A percentile compares a stretch with the other conserved stretches of the same genome.
Conservation (phyloP, 2,113 vertebrate genomes). For the Miniopterus natalensis region DNA sequence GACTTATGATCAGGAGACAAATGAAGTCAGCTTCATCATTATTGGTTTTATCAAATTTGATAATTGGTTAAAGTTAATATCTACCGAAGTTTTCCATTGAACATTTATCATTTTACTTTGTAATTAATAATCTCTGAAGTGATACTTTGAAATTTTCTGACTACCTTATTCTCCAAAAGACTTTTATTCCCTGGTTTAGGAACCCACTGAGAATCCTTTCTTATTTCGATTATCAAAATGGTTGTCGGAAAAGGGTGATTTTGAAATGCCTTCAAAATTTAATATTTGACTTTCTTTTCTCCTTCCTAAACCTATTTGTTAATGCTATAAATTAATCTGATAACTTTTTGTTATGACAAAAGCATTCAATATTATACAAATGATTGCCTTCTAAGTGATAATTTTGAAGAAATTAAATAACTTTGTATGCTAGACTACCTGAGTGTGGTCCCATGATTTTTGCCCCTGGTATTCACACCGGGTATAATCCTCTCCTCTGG, state of each 20-base stretch:
- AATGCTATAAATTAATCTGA: neutral
- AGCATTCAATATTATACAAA: neutral
- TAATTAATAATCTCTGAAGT: slow-evolving; percentile 8
- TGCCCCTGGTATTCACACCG: neutral
- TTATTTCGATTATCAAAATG: neutral
- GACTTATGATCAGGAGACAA: neutral
- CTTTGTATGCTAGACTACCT: neutral
- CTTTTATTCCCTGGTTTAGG: neutral
- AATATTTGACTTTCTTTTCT: neutral
- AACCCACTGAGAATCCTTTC: neutral
- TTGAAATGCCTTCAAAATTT: neutral
- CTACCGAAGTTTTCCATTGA: neutral
- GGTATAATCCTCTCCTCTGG: neutral
- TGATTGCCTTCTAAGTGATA: neutral
- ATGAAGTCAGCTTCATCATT: neutral
- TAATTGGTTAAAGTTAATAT: neutral
- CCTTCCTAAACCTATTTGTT: neutral
- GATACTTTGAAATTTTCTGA: neutral
- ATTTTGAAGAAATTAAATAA: neutral
- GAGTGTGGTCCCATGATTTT: neutral
- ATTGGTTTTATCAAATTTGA: neutral
- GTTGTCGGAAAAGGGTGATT: neutral
- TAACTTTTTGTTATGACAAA: neutral
- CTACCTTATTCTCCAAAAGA: neutral
- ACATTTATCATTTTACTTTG: neutral